Evolutionary conservation across 2,888 invertebrate species (phyloP), one percentile per base, ranked within the genome.

Genomic region (Drosophila infuscata): DNA sequence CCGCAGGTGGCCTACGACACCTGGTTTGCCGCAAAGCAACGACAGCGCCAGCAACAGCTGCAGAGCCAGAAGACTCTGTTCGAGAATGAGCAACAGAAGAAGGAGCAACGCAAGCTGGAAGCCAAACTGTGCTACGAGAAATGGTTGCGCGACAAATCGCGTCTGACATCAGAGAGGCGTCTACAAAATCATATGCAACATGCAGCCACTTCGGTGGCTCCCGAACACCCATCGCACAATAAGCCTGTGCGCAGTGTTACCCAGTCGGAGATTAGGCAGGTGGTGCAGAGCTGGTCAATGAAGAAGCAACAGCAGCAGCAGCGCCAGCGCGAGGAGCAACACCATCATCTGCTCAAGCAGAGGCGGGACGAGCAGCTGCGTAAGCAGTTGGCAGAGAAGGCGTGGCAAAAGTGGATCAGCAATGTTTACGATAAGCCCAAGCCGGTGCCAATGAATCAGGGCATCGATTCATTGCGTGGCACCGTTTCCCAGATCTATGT

Each of bases 361-460:
- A 33, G 43, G 1, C 35, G 52, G 3, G 79, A 89, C 11, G 73
- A 87, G 51, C 68, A 76, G 8, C 82, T 71, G 0, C 90, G 91
- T 15, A 88, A 84, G 20, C 57, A 79, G 60, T 65, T 87, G 58
- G 88, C 92, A 25, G 70, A 76, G 2, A 43, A 58, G 38, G 91
- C 92, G 29, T 93, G 91, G 89, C 59, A 89, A 17, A 82, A 82
- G 25, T 93, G 93, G 93, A 69, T 92, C 9, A 79, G 86, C 49
- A 89, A 82, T 6, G 93, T 88, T 4, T 77, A 82, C 4, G 81
- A 82, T 3, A 93, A 92, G 66, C 93, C 93, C 3, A 93, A 93
- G 54, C 93, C 93, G 12, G 93, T 93, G 33, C 93, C 93, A 3
- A 72, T 93, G 35, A 93, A 93, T 69, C 90, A 91, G 59, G 93